Conservation (phyloP, 2,113 vertebrate genomes). For the Delphinus delphis region DNA sequence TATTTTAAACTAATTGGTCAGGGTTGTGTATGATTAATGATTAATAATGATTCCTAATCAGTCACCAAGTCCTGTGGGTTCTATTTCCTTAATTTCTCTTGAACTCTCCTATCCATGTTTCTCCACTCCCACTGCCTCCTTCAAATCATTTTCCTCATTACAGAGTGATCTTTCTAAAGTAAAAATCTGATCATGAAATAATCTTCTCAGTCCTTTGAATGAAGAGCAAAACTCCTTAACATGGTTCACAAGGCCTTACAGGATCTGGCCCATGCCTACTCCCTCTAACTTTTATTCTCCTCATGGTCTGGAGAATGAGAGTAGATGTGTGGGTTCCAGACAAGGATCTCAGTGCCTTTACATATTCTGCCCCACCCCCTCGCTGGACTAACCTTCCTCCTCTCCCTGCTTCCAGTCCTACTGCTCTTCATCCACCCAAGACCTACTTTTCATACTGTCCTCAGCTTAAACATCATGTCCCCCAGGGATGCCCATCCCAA, state of each 20-base stretch:
- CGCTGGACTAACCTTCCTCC: neutral
- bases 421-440: neutral
- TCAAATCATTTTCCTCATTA: neutral
- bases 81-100: conserved; percentile 10
- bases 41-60: neutral
- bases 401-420: neutral
- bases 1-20: conserved; percentile 72
- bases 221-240: conserved; percentile 21
- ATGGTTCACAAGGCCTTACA: neutral
- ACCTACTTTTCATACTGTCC: neutral
- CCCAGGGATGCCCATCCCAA: neutral
- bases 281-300: neutral
- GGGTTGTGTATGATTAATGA: neutral
- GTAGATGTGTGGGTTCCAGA: neutral
- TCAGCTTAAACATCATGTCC: neutral
- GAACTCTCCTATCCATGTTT: neutral
- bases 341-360: neutral
- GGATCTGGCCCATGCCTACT: neutral
- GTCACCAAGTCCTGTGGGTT: conserved; percentile 9
- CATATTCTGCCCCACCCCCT: neutral
- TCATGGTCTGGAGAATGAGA: neutral
- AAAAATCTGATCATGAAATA: neutral
- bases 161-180: neutral
- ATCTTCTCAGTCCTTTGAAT: neutral
- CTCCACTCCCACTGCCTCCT: neutral